These are phyloP conservation scores for Oceanodroma tethys DNA, from an alignment of 2,113 vertebrate species.

Conservation along the genomic window DNA sequence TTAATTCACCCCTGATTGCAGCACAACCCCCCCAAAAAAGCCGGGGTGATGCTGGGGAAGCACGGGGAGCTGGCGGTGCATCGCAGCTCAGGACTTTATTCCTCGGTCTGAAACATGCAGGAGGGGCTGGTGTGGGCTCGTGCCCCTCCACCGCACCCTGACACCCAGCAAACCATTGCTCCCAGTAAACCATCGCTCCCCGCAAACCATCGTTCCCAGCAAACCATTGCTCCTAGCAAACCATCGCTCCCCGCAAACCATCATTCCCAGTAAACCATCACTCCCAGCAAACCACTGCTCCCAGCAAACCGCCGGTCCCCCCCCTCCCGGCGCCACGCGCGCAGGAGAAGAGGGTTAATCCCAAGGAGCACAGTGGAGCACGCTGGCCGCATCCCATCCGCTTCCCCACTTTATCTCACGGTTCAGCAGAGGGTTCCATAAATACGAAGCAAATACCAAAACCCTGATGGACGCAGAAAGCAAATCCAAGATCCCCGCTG, in stretches of 20 bases:
- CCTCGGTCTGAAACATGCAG: background rate
- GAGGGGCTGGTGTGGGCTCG: accelerated
- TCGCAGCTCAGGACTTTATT: background rate
- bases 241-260: accelerated
- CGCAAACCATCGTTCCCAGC: accelerated
- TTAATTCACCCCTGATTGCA: background rate
- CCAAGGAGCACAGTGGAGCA: background rate
- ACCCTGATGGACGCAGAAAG: background rate
- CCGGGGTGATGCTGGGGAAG: background rate
- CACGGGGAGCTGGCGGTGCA: background rate
- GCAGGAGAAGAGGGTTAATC: background rate
- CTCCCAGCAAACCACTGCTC: background rate
- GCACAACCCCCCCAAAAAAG: background rate
- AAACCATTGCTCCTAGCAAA: background rate
- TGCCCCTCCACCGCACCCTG: background rate
- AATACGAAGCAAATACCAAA: constrained; percentile 40
- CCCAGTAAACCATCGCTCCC: background rate
- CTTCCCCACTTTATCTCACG: background rate
- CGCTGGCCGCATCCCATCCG: background rate
- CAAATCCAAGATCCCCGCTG: constrained; percentile 4
- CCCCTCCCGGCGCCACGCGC: accelerated
- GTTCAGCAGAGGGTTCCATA: constrained; percentile 19
- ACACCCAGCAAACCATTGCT: background rate
- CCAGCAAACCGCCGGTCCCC: too few relatives aligned
- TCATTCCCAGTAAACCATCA: accelerated